Evolutionary conservation across 2,888 invertebrate species (phyloP).

Genomic region (Balanococcus diminutus): DNA sequence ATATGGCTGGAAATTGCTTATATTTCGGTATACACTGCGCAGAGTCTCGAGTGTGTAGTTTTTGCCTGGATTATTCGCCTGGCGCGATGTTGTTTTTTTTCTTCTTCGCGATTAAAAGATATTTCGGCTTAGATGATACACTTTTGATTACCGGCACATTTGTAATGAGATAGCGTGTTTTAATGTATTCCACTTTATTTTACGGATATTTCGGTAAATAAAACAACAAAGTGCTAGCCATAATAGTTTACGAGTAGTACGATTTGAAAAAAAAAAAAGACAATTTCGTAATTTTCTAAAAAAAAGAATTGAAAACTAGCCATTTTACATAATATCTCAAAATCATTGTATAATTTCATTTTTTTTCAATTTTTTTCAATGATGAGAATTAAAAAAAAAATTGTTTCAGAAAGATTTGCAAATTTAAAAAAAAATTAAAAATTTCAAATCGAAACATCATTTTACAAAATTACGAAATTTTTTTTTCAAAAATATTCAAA

Average conservation of each 20-base stretch:
- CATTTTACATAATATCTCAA: no score
- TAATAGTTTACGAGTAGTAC: not conserved
- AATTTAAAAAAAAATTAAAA: no score
- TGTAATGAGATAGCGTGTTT: not conserved
- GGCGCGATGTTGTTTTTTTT: not conserved
- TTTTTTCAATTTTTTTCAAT: no score
- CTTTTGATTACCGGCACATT: slow-evolving; percentile 17
- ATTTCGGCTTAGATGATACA: slow-evolving; percentile 7
- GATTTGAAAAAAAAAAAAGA: not conserved
- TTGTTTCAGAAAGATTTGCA: no score
- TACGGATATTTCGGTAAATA: not conserved
- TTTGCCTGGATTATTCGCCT: not conserved
- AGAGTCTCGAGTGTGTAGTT: slow-evolving; percentile 18
- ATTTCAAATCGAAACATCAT: no score
- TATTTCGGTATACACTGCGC: not conserved
- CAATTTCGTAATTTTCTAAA: no score
- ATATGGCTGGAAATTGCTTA: slow-evolving; percentile 37
- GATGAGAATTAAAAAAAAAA: no score
- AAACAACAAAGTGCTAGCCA: not conserved
- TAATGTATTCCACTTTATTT: not conserved
- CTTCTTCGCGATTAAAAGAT: slow-evolving; percentile 27
- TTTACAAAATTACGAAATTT: no score
- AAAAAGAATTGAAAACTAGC: no score
- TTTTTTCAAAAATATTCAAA: no score
- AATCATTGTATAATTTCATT: no score